Evolutionary conservation across 2,113 vertebrate genomes (phyloP), one percentile per base, ranked within the genome.

Genomic region (Pyxicephalus adspersus): DNA sequence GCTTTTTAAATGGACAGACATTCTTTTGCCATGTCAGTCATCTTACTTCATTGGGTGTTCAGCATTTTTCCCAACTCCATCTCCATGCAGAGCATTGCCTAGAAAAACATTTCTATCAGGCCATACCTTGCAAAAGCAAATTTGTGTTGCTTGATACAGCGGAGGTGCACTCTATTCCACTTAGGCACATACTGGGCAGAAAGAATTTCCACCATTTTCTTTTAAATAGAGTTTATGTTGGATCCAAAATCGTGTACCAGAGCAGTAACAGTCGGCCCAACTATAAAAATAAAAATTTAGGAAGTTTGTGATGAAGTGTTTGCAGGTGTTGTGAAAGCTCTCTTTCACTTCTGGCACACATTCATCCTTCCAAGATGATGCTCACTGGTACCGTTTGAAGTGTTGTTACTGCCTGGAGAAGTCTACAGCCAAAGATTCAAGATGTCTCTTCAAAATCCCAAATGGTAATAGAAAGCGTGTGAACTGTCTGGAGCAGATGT

Each of bases 261-360:
- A 15, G 64, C 6, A 5, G 3, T 17, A 65, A 65, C 26, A 28
- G 31, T 16, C 65, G 17, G 63, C 22, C 11, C 57, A 11, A 23
- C 20, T 5, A 11, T 22, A 23, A 60, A 60, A 25, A 23, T 3
- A 60, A 60, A 60, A 22, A 7, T 60, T 8, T n/a, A 23, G 2
- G 2, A 60, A 22, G 57, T 60, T 20, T 22, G 0, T n/a, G 57
- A 60, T 65, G 34, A 67, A 23, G 31, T 67, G 34, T 29, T 67
- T 67, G 65, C 29, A 67, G 65, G 65, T 67, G 65, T 50, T 23
- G 65, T n/a, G 20, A 22, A n/a, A 50, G n/a, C 26, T 19, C 31
- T 16, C 0, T 67, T n/a, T 66, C 1, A 66, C 22, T 65, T 34
- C 29, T 34, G 5, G 18, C 29, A 18, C 17, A 31, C 6, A 11